Evolutionary conservation across 2,113 vertebrate species (phyloP), one percentile per base, ranked within the genome.

Genomic region (Leptodactylus fuscus): DNA sequence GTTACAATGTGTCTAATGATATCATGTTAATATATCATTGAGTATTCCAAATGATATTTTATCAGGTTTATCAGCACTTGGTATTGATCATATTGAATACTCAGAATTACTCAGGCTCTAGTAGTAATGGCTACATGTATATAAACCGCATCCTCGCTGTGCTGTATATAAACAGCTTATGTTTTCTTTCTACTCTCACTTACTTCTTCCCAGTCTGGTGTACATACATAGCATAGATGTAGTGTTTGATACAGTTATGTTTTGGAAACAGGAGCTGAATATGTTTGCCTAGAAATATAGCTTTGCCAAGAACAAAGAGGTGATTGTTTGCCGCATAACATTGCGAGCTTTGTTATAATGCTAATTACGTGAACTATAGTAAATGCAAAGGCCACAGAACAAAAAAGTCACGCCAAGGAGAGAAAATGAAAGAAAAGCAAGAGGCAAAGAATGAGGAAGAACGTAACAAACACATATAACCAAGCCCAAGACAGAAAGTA

Each of bases 201-300:
- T 38, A 22, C 11, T 36, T 51, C 27, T 77, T 77, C 44, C 22
- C 6, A 34, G 65, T 29, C 38, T 65, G 73, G 49, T 46, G 24
- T 74, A 83, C 36, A 71, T 73, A 53, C 2, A 9, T 60, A n/a
- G 27, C 36, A 75, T 8, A 83, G 51, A 60, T 74, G 8, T 24
- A 38, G 81, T 34, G 65, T 46, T 55, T 27, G 34, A 81, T 46
- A 69, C 49, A 32, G 81, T 12, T 27, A 74, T 73, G 34, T 83
- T 51, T 46, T 46, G 34, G 49, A 71, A 38, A 62, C 32, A 81
- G 13, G 11, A 20, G 32, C 18, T n/a, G 46, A 60, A 38, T 69
- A 48, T 75, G 70, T 83, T 83, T 60, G 81, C 67, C 73, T 11
- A 60, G 81, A 75, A 74, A 74, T 83, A 71, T 58, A 58, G 29